Conservation (phyloP, 2,888 invertebrate genomes). For the Synanthedon andrenaeformis region DNA sequence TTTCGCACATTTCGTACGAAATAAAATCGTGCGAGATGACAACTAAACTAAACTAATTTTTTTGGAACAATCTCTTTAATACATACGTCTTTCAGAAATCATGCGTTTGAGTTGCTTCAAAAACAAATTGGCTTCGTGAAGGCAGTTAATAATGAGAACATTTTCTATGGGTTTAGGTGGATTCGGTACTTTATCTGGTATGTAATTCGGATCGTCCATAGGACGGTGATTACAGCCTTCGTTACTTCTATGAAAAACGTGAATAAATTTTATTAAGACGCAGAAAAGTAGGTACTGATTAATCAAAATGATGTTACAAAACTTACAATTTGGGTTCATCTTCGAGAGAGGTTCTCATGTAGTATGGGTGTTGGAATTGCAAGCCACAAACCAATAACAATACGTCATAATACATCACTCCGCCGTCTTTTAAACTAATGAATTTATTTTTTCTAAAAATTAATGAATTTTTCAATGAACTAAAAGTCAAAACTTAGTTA, state of each 20-base stretch:
- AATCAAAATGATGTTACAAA: neutral
- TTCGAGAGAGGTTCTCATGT: slow-evolving; percentile 35
- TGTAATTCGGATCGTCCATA: slow-evolving; percentile 44
- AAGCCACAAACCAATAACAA: slow-evolving; percentile 68
- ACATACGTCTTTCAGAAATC: slow-evolving; percentile 40
- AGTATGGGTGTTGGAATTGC: slow-evolving; percentile 69
- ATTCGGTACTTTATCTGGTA: slow-evolving; percentile 33
- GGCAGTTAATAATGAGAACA: slow-evolving; percentile 73
- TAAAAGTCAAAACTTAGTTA: no score
- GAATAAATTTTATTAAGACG: no score
- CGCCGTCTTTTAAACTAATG: slow-evolving; percentile 61
- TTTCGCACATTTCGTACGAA: no score
- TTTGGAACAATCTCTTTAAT: neutral
- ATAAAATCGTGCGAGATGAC: neutral
- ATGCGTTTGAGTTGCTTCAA: slow-evolving; percentile 46
- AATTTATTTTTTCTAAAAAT: slow-evolving; percentile 64
- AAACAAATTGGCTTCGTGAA: slow-evolving; percentile 63
- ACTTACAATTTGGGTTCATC: slow-evolving; percentile 36
- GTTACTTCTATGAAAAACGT: slow-evolving; percentile 20
- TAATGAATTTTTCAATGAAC: no score
- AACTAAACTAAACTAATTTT: neutral
- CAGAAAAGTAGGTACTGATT: no score
- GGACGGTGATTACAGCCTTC: slow-evolving; percentile 36
- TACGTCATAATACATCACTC: slow-evolving; percentile 64
- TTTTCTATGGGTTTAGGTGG: slow-evolving; percentile 65